A percentile compares a stretch with the other conserved stretches of the same genome.
These are phyloP conservation scores for Rotaria magnacalcarata DNA, from an alignment of 2,888 invertebrate genomes.

Conservation along the genomic window DNA sequence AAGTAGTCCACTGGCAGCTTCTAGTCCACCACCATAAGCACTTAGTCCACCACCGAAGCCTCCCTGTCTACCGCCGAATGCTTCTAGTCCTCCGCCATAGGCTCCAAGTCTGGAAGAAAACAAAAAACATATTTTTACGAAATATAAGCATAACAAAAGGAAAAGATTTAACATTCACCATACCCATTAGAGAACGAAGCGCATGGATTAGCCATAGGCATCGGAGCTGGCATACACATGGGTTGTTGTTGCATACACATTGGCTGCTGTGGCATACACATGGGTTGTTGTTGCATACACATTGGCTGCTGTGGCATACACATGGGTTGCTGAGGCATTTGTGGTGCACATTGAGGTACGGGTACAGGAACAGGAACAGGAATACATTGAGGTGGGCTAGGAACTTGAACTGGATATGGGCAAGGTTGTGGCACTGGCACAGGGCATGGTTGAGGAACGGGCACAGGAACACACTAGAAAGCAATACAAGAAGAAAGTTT, in stretches of 20 bases:
- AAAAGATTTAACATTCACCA: background rate
- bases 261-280: background rate
- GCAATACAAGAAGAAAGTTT: background rate
- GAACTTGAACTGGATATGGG: conserved; percentile 29
- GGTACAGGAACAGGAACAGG: background rate
- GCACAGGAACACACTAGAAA: background rate
- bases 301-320: background rate
- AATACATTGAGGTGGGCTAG: conserved; percentile 22
- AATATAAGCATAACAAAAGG: background rate
- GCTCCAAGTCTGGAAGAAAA: background rate
- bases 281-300: background rate
- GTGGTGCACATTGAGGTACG: too few relatives aligned
- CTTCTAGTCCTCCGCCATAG: background rate
- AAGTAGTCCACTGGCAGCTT: background rate
- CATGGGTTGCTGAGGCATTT: too few relatives aligned
- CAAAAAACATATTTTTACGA: background rate
- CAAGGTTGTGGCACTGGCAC: conserved; percentile 36
- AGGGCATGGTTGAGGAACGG: conserved; percentile 28
- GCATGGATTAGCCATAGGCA: background rate
- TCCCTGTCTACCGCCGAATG: background rate
- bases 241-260: background rate
- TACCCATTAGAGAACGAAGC: background rate
- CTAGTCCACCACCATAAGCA: background rate
- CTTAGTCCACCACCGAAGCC: background rate
- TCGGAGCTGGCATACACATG: background rate